Evolutionary conservation across 2,888 invertebrate species (phyloP), one percentile per base, ranked within the genome.

Genomic region (Andrena camellia): DNA sequence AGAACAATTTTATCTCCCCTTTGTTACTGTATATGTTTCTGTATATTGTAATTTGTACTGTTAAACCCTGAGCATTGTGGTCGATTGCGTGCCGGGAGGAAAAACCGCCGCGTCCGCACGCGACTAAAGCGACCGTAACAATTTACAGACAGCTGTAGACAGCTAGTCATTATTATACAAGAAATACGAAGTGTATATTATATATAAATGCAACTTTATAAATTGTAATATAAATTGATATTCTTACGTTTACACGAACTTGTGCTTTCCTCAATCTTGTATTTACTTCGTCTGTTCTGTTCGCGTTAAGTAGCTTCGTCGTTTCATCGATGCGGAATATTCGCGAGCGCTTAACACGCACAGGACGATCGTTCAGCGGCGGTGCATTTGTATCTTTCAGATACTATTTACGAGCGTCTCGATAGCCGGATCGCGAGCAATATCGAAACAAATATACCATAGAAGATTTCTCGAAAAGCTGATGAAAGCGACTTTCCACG

Each of bases 91-190:
- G 59, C 10, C 35, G 17, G 23, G n/a, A 33, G 23, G 48, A 64
- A 50, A 23, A 17, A 26, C 8, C 13, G 35, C 66, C 17, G 20
- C n/a, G 48, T n/a, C 20, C 13, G 69, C 13, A 33, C 50, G 48
- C 23, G 26, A 75, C 10, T 42, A 23, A 57, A 42, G 64, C 35
- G 81, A 76, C 73, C 76, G 73, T 83, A 85, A 70, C 0, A 17
- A 68, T 35, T 42, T 54, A 48, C 59, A n/a, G 76, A 82, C 83
- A 87, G 83, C 79, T 87, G 69, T 72, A 82, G 60, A 77, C 74
- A 80, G 80, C 77, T 84, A 86, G 75, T 87, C 80, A 74, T 48
- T 78, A 60, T 31, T 64, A 67, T 76, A 78, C 42, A 26, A 67
- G 70, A 76, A 78, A 20, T 54, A 64, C 50, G 59, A 66, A 76